These are phyloP conservation scores for Campoletis sonorensis DNA, from an alignment of 1,140 invertebrate genomes.

Conservation along the genomic window DNA sequence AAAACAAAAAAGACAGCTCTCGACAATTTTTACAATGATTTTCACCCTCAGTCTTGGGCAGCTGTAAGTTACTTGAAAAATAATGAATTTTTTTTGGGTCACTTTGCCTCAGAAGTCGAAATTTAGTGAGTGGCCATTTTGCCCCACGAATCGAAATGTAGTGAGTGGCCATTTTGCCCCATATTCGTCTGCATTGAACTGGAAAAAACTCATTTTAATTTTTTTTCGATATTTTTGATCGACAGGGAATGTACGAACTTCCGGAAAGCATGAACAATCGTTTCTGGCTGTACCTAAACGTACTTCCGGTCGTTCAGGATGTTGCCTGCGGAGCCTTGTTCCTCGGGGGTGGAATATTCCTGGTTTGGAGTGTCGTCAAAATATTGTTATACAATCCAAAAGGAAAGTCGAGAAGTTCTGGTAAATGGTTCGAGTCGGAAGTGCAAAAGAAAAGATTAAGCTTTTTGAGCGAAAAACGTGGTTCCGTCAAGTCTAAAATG, in stretches of 20 bases:
- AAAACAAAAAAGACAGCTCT: no score
- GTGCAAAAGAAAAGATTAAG: constrained; percentile 64
- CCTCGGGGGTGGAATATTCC: constrained; percentile 75
- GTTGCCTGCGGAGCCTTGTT: constrained; percentile 80
- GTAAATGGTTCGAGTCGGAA: constrained; percentile 66
- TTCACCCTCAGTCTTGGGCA: no score
- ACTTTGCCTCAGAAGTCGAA: no score
- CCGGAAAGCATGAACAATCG: constrained; percentile 79
- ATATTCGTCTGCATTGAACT: not conserved
- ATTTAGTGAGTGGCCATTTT: no score
- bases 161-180: no score
- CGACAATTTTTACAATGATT: no score
- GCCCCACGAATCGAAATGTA: no score
- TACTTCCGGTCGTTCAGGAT: constrained; percentile 80
- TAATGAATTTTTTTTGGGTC: no score
- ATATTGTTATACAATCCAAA: constrained; percentile 69
- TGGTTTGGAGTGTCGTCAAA: constrained; percentile 74
- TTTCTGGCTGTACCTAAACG: constrained; percentile 85
- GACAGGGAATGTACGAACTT: constrained; percentile 83
- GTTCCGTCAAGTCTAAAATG: constrained; percentile 63
- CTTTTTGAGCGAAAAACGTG: constrained; percentile 64
- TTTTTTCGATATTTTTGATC: constrained; percentile 61
- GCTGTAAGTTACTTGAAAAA: no score
- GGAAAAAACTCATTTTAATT: constrained; percentile 10
- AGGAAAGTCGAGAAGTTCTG: constrained; percentile 33